Conservation (phyloP, 2,797 vertebrate genomes). For the Margarornis squamiger region DNA sequence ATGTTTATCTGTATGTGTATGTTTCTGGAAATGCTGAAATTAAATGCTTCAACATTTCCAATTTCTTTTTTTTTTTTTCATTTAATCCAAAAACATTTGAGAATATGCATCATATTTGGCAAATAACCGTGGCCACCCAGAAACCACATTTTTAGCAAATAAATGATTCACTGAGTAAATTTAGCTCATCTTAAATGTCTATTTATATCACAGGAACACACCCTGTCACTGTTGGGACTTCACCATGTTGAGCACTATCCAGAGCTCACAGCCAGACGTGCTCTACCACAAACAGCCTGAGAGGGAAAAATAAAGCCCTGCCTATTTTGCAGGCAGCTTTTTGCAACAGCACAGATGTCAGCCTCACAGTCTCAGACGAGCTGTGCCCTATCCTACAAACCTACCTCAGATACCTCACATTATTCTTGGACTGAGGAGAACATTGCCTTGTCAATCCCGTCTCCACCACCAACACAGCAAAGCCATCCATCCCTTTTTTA, state of each 20-base stretch:
- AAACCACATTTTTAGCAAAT: constrained; percentile 69
- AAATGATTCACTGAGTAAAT: constrained; percentile 68
- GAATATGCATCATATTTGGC: constrained; percentile 58
- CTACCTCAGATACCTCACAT: background rate
- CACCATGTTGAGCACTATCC: constrained; percentile 40
- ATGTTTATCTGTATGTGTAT: background rate
- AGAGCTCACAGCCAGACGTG: constrained; percentile 41
- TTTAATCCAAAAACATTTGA: constrained; percentile 32
- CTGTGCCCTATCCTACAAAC: background rate
- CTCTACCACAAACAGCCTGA: constrained; percentile 43
- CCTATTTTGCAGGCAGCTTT: constrained; percentile 39
- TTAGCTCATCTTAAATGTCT: constrained; percentile 66
- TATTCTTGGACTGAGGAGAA: background rate
- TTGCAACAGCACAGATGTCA: constrained; percentile 29
- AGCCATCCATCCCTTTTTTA: background rate
- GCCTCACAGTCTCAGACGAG: background rate
- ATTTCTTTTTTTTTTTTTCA: background rate
- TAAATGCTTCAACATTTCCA: constrained; percentile 19
- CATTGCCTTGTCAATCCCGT: background rate
- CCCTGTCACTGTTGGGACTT: constrained; percentile 62
- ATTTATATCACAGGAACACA: constrained; percentile 57
- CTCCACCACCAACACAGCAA: background rate
- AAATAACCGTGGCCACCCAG: constrained; percentile 46
- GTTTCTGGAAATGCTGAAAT: background rate
- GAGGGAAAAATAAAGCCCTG: constrained; percentile 43